Conservation (phyloP, 2,797 vertebrate genomes). For the Labeo calbasu region DNA sequence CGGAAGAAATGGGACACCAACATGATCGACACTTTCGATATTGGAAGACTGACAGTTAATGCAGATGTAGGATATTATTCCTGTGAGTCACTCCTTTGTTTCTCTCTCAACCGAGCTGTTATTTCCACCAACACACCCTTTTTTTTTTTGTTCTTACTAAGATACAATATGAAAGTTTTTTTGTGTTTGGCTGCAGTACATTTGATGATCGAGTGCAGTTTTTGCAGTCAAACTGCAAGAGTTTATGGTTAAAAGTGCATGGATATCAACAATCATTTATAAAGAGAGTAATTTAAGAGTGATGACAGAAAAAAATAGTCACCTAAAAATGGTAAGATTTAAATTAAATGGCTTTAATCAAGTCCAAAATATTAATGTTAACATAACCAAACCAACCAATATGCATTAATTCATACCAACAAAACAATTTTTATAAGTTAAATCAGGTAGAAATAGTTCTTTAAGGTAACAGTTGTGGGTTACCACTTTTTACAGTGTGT, state of each 20-base stretch:
- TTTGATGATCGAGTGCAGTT: background rate
- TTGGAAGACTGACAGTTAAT: constrained; percentile 84
- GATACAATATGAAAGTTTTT: background rate
- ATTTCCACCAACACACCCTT: constrained; percentile 5
- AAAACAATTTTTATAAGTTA: background rate
- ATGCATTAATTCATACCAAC: too few relatives aligned
- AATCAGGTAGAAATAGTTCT: background rate
- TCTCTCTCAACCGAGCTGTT: constrained; percentile 7
- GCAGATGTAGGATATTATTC: constrained; percentile 87
- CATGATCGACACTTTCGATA: constrained; percentile 88
- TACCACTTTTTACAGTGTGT: background rate
- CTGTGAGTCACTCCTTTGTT: constrained; percentile 71
- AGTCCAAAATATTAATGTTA: background rate
- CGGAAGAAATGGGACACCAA: constrained; percentile 86
- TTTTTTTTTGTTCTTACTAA: background rate
- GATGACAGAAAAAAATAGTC: background rate
- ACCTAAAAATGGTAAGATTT: background rate
- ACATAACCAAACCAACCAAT: too few relatives aligned
- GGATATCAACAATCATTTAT: background rate
- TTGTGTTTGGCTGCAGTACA: background rate
- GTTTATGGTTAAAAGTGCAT: constrained; percentile 9
- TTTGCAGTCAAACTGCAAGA: constrained; percentile 1
- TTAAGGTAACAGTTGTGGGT: background rate
- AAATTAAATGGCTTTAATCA: background rate
- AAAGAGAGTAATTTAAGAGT: background rate